Evolutionary conservation across 2,888 invertebrate genomes (phyloP), one percentile per base, ranked within the genome.

Genomic region (Lasioglossum oenotherae): DNA sequence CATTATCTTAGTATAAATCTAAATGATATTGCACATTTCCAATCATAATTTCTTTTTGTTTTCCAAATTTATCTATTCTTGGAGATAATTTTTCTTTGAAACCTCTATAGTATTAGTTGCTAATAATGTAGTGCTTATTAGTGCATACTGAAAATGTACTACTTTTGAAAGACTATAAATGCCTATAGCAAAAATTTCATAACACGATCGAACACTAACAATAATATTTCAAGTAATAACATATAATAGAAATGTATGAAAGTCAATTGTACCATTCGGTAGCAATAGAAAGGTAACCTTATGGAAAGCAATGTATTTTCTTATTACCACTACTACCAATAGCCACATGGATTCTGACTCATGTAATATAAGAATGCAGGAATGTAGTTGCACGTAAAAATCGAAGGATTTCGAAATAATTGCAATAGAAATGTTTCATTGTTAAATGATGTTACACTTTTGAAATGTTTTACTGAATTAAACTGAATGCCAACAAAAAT

Each of bases 331-430:
- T 44, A 49, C 46, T 49, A 82, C 82, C 75, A 77, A 72, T 57
- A 84, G 49, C 74, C 82, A 79, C 82, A 87, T 80, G 82, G 80
- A 84, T 76, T 81, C 46, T 74, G 76, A 73, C 69, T 31, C 14
- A 71, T 82, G 72, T 75, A 74, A 74, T 38, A 74, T 4, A 41
- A 82, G 27, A 72, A 44, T 64, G 27, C 35, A 53, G 49, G 49
- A 31, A 57, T 57, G 67, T 53, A 44, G 1, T 41, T 31, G 27
- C 38, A 53, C 31, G 31, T 41, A 76, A 79, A 69, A 64, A 69
- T 27, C 27, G 1, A 49, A 57, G 35, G 53, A 75, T 80, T 16
- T 12, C 23, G 41, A 4, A 64, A 53, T 31, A 71, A 79, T 78
- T 71, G 10, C 60, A 46, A 57, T 67, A 73, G 14, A 74, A 71